Conservation (phyloP, 2,888 invertebrate species). For the Amphipyra berbera region DNA sequence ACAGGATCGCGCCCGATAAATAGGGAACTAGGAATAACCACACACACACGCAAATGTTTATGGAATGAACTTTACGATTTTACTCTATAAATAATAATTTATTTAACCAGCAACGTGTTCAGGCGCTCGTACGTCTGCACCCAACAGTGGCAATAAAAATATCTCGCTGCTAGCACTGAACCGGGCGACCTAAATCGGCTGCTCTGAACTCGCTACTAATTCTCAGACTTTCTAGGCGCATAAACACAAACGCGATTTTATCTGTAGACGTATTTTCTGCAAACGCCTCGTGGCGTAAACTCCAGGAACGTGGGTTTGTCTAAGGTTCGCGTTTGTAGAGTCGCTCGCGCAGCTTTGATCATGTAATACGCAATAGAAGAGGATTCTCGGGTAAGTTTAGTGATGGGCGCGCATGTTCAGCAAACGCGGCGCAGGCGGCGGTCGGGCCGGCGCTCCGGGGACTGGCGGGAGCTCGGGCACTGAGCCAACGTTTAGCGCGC, state of each 20-base stretch:
- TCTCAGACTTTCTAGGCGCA: conserved; percentile 70
- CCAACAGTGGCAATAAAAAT: conserved; percentile 88
- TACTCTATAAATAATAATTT: conserved; percentile 85
- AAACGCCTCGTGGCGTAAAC: conserved; percentile 26
- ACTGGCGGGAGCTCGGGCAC: conserved; percentile 84
- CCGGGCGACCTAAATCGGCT: conserved; percentile 89
- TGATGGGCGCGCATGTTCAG: conserved; percentile 29
- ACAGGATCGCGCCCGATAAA: conserved; percentile 56
- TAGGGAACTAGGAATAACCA: conserved; percentile 63
- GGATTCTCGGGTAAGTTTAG: conserved; percentile 28
- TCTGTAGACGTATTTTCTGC: conserved; percentile 59
- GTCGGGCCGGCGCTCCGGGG: conserved; percentile 80
- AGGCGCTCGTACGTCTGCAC: conserved; percentile 83
- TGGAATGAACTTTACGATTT: conserved; percentile 87
- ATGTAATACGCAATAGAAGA: conserved; percentile 43
- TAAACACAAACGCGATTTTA: conserved; percentile 60
- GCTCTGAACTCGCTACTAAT: conserved; percentile 73
- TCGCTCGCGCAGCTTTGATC: conserved; percentile 45
- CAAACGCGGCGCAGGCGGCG: conserved; percentile 77
- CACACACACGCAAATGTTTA: conserved; percentile 76
- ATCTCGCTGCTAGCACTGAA: conserved; percentile 86
- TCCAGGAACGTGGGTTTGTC: conserved; percentile 11
- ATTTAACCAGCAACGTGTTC: conserved; percentile 81
- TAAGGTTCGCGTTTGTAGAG: conserved; percentile 30
- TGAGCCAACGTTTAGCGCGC: conserved; percentile 75